These are phyloP conservation scores for Thymelicus acteon DNA, from an alignment of 2,888 invertebrate genomes.

Conservation along the genomic window DNA sequence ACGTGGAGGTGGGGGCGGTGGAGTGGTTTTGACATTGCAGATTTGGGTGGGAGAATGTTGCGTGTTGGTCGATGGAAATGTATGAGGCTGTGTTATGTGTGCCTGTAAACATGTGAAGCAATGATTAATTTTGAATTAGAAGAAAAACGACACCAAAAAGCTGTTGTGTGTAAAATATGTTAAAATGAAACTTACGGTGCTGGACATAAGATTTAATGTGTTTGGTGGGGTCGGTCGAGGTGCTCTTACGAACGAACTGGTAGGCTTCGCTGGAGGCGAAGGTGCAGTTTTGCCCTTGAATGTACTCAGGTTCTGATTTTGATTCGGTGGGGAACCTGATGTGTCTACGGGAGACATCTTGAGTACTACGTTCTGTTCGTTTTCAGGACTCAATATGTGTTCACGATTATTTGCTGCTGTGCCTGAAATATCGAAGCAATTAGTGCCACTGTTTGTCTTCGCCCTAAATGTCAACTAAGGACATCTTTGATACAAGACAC, in stretches of 20 bases:
- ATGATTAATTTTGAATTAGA: constrained; percentile 56
- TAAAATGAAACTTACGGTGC: constrained; percentile 71
- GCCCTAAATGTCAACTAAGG: not conserved
- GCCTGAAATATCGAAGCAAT: constrained; percentile 54
- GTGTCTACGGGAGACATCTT: constrained; percentile 89
- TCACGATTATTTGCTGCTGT: constrained; percentile 73
- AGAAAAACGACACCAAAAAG: constrained; percentile 57
- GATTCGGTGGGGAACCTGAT: constrained; percentile 78
- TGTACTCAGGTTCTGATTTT: constrained; percentile 85
- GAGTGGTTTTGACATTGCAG: constrained; percentile 82
- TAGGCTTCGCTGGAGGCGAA: constrained; percentile 80
- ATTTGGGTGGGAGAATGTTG: constrained; percentile 72
- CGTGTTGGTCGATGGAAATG: constrained; percentile 72
- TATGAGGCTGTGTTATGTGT: constrained; percentile 83
- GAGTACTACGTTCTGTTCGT: constrained; percentile 88
- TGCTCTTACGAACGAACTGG: constrained; percentile 82
- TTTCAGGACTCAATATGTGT: constrained; percentile 69
- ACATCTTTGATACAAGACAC: not conserved
- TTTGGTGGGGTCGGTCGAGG: constrained; percentile 93
- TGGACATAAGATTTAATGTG: constrained; percentile 90
- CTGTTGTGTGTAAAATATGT: constrained; percentile 38
- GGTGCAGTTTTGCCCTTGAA: constrained; percentile 87
- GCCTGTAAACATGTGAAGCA: constrained; percentile 81
- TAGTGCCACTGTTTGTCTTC: not conserved
- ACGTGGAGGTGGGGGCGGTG: constrained; percentile 93